Base-by-base conservation (phyloP, 1,140 invertebrate genomes). In the Aphis craccivora region DNA sequence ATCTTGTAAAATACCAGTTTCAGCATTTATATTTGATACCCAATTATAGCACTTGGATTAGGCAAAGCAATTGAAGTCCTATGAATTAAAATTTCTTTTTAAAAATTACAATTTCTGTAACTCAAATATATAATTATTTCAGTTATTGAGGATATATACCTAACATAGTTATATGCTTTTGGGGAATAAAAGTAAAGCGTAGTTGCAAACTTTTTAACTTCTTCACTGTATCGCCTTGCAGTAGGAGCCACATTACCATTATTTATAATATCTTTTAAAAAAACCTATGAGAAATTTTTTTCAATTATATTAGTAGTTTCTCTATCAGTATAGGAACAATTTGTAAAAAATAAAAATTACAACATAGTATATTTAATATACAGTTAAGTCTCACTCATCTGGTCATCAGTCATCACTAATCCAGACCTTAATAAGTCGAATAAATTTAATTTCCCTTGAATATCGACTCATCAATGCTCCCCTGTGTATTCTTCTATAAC, bases 131-230 rank as follows among this genome's bases (percentile, higher is more conserved):
- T 37, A 35, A 83, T 83, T 37, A 4, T 22, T 83, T 37, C 35
- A 81, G n/a, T 83, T 83, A 83, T 20, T 83, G 76, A 14, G 45
- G 45, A 48, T n/a, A 20, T 35, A 53, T 81, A 81, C 76, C 76
- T 81, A 37, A 40, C 35, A 83, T 83, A 83, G 35, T 22, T 83
- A 83, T 83, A 83, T 20, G 76, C 76, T 83, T 83, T 83, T 83
- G 76, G 76, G 1, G 76, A 83, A 37, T 83, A 83, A 83, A 83
- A 83, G 7, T 83, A 83, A 83, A 83, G 35, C 20, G 35, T 83
- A 35, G 76, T 83, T 4, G 76, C 76, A 37, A 83, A 83, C 18
- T 83, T 35, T 83, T 83, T 83, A 6, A 83, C 35, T 40, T 40
- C 76, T 22, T 40, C 35, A 37, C 18, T 37, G 18, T 83, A 83